phyloP scores from a whole-genome alignment of 2,113 vertebrate genomes.

The Laticauda laticaudata region DNA sequence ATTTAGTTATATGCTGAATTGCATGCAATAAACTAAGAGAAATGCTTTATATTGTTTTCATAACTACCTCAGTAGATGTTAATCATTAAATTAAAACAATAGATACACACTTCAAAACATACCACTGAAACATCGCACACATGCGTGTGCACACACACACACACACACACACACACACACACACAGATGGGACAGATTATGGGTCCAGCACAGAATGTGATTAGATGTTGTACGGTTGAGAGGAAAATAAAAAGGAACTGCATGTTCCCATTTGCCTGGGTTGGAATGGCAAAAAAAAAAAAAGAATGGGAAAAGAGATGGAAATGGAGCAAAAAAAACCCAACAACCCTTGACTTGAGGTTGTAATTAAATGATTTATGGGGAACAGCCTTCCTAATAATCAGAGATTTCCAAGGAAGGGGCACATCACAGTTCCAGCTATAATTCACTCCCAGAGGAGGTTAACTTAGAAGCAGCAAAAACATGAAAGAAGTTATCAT shows the following conservation, averaged over 20 bases:
- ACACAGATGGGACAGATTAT: accelerated
- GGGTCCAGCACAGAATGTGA: accelerated
- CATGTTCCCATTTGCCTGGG: neutral
- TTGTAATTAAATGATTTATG: neutral
- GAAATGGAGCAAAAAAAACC: neutral
- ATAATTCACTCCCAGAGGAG: neutral
- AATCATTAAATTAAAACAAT: conserved; percentile 16
- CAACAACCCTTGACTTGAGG: neutral
- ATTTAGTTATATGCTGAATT: conserved; percentile 60
- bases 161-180: neutral
- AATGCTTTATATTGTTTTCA: conserved; percentile 60
- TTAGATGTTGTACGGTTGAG: accelerated
- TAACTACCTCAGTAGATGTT: conserved; percentile 42
- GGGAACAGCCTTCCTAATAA: accelerated
- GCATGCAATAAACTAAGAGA: conserved; percentile 61
- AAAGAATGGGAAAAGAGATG: neutral
- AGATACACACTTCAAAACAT: neutral
- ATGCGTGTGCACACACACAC: too few relatives aligned
- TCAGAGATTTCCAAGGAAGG: neutral
- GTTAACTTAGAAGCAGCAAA: neutral
- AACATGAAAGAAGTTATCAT: neutral
- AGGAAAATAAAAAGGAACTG: neutral
- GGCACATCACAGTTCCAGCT: accelerated
- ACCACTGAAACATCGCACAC: neutral
- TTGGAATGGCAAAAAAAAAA: neutral